Conservation (phyloP, 2,888 invertebrate genomes). For the Biston betularia region DNA sequence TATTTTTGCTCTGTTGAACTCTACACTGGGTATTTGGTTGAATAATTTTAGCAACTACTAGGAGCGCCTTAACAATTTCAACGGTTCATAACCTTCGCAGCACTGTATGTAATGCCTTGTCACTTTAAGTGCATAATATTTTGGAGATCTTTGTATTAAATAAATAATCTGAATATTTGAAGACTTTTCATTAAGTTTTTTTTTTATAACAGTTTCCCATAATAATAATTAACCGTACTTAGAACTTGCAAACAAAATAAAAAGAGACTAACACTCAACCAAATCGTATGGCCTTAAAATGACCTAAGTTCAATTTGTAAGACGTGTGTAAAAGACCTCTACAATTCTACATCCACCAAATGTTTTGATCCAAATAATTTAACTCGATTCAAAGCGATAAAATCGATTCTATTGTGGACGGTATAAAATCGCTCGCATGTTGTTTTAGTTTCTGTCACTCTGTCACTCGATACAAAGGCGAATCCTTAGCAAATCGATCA, state of each 20-base stretch:
- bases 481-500: constrained; percentile 4
- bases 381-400: constrained; percentile 11
- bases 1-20: too few relatives aligned
- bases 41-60: too few relatives aligned
- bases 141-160: too few relatives aligned
- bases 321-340: not conserved
- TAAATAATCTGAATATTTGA: too few relatives aligned
- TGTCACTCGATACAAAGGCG: constrained; percentile 15
- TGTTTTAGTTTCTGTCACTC: constrained; percentile 19
- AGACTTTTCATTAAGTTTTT: too few relatives aligned
- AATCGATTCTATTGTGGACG: constrained; percentile 19
- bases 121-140: too few relatives aligned
- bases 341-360: constrained; percentile 13
- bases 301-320: constrained; percentile 20
- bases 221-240: not conserved
- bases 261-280: constrained; percentile 18
- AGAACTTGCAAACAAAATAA: not conserved
- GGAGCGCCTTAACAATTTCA: too few relatives aligned
- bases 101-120: too few relatives aligned
- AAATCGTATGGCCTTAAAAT: constrained; percentile 13
- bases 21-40: too few relatives aligned
- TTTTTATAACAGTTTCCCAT: too few relatives aligned
- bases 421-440: constrained; percentile 15
- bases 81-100: too few relatives aligned
- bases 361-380: constrained; percentile 13